Base-by-base conservation (phyloP, 2,888 invertebrate species). In the Plemyria rubiginata region DNA sequence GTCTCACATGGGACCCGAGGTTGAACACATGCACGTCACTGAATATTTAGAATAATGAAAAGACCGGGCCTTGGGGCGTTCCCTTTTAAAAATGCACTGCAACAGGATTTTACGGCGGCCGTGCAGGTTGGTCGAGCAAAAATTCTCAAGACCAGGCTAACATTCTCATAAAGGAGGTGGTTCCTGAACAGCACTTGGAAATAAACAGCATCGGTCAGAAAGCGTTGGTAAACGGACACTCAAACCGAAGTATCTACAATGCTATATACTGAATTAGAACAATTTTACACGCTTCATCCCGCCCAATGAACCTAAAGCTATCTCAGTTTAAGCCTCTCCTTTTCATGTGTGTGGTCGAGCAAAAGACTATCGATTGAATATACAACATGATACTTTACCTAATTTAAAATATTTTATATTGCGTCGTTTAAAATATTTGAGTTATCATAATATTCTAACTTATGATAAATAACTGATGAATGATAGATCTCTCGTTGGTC, bases 61-160 rank as follows among this genome's bases (percentile, higher is more conserved):
- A 86, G 84, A 82, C 80, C 75, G 80, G 80, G 75, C 70, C 75
- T 78, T 75, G 86, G 91, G 91, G 89, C 87, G 89, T 87, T 86
- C 81, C 90, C 86, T 85, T 87, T 92, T 90, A 90, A 92, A 92
- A 91, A 92, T 92, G 90, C 91, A 92, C 91, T 90, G 88, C 91
- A 92, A 89, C 87, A 73, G 78, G 77, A 80, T 86, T 91, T 91
- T 87, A 89, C 81, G 88, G 82, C 90, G 81, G 79, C 84, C 83
- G 80, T 86, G 88, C 90, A 91, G 91, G 91, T 92, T 90, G 91
- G 90, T 88, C 82, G 85, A 77, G 75, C 80, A 77, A 84, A 86
- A 78, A 82, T 89, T 82, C 85, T 81, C 78, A 79, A 83, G 81
- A 80, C 81, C 82, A 82, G 79, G 78, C 79, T 84, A 84, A 85